Evolutionary conservation across 2,888 invertebrate genomes (phyloP), one percentile per base, ranked within the genome.

Genomic region (Perithous albicinctus): DNA sequence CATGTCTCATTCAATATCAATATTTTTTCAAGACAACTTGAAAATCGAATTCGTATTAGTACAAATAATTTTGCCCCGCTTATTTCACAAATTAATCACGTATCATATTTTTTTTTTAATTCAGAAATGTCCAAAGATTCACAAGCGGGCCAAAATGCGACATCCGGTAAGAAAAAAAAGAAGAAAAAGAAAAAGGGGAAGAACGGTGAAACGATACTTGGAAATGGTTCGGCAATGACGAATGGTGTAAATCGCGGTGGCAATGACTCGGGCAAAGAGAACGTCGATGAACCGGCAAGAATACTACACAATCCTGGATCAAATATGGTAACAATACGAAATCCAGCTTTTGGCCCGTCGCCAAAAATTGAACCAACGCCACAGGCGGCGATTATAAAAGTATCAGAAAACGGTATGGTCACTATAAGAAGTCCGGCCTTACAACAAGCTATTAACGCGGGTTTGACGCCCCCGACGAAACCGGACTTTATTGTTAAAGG

Each of bases 341-440:
- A 97, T 93, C 97, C 97, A 0, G 96, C 97, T 93, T 97, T 97
- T 92, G 95, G 95, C 46, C 94, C 95, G 0, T 94, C 94, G 84
- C 94, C 94, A 78, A 93, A 93, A 81, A 90, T 91, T 32, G 90
- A 91, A 32, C 78, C 89, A n/a, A 82, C 84, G 0, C 94, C 95
- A 75, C 95, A 95, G 67, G 95, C 95, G 2, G 95, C 95, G 2
- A 96, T 96, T 83, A 95, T 95, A 86, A 95, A 95, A 86, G 92
- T 93, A 7, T 95, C 95, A 84, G 96, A 95, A 82, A 95, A 96
- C 88, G 97, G 97, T 8, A 97, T 97, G 97, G 97, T 96, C 80
- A 97, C 97, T 0, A 97, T 97, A 66, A 93, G 97, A 10, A 97
- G 97, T 92, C 97, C 97, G 0, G 90, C 95, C 0, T 94, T 96